phyloP scores from a whole-genome alignment of 2,888 invertebrate genomes.

The Amaurobius ferox region DNA sequence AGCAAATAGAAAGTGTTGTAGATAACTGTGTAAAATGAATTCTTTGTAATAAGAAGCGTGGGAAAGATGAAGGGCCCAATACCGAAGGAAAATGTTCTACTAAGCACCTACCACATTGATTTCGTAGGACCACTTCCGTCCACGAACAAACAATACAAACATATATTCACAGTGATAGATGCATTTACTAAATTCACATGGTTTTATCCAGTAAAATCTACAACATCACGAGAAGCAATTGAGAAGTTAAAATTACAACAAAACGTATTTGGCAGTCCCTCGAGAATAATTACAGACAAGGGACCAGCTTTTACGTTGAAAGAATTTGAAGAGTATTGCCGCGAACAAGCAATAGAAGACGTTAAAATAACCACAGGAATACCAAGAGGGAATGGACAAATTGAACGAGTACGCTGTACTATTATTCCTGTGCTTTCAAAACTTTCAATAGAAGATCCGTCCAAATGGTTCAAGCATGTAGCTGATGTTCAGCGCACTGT shows the following conservation, averaged over 20 bases:
- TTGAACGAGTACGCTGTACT: slow-evolving; percentile 13
- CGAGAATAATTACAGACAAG: slow-evolving; percentile 9
- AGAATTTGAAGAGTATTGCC: slow-evolving; percentile 19
- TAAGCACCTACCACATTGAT: not conserved
- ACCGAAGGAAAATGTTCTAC: not conserved
- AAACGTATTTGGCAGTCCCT: slow-evolving; percentile 17
- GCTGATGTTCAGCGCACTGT: slow-evolving; percentile 1
- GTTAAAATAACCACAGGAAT: slow-evolving; percentile 1
- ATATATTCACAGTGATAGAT: not conserved
- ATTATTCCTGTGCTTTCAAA: slow-evolving; percentile 1
- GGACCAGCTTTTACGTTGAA: slow-evolving; percentile 31
- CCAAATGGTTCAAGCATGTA: slow-evolving; percentile 7
- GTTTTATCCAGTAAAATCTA: not conserved
- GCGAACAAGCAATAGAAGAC: not conserved
- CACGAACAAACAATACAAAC: too few species aligned
- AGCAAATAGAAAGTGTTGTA: not conserved
- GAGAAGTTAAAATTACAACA: not conserved
- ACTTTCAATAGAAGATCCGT: not conserved
- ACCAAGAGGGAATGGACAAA: not conserved
- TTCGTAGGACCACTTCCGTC: not conserved
- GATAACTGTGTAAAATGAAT: slow-evolving; percentile 2
- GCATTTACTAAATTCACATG: too few species aligned
- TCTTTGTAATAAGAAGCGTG: not conserved
- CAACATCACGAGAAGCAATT: not conserved
- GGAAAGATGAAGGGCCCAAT: not conserved